A percentile compares a stretch with the other conserved stretches of the same genome.
phyloP scores from a whole-genome alignment of 2,113 vertebrate genomes.

The Corydoras maculifer region DNA sequence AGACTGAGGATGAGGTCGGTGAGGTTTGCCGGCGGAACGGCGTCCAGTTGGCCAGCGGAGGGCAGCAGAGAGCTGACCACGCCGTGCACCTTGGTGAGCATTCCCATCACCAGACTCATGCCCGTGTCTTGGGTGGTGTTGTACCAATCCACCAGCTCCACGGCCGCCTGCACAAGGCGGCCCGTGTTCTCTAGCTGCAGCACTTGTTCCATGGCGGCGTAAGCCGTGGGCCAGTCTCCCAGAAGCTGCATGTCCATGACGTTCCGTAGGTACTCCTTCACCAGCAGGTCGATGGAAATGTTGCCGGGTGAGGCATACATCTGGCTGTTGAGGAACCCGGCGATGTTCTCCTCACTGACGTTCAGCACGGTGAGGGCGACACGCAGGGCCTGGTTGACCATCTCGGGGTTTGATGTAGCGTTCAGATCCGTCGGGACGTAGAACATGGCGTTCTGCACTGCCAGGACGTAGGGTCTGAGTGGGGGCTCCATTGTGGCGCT shows the following conservation, averaged over 20 bases:
- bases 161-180: slow-evolving; percentile 37
- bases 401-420: slow-evolving; percentile 22
- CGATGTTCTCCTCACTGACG: slow-evolving; percentile 41
- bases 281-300: slow-evolving; percentile 22
- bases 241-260: slow-evolving; percentile 45
- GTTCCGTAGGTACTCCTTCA: slow-evolving; percentile 37
- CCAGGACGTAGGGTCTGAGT: slow-evolving; percentile 42
- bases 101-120: slow-evolving; percentile 52
- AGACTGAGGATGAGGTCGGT: slow-evolving; percentile 44
- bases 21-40: slow-evolving; percentile 12
- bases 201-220: slow-evolving; percentile 48
- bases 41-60: slow-evolving; percentile 21
- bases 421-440: slow-evolving; percentile 46
- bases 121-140: slow-evolving; percentile 44
- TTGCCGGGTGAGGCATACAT: slow-evolving; percentile 19
- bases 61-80: slow-evolving; percentile 41
- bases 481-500: slow-evolving; percentile 36
- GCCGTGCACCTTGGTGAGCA: slow-evolving; percentile 45
- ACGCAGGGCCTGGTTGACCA: slow-evolving; percentile 48
- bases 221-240: slow-evolving; percentile 44
- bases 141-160: slow-evolving; percentile 51
- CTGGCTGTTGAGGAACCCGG: slow-evolving; percentile 18
- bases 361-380: slow-evolving; percentile 51
- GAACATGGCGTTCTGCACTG: slow-evolving; percentile 40
- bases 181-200: slow-evolving; percentile 39